Evolutionary conservation across 2,113 vertebrate species (phyloP).

Genomic region (Abramis brama): DNA sequence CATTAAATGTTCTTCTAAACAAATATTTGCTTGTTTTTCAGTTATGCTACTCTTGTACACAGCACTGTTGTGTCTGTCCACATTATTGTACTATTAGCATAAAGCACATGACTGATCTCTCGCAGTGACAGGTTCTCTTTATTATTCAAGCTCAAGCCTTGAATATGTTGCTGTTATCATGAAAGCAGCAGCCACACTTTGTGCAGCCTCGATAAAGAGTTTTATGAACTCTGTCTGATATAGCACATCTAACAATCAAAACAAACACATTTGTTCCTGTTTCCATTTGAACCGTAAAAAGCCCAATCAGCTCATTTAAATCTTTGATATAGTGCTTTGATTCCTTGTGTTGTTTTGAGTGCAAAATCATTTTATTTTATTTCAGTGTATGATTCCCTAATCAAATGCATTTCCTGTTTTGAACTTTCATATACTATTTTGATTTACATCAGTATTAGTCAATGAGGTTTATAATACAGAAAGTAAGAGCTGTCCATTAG

Average conservation of each 20-base stretch:
- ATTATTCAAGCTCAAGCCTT: not conserved
- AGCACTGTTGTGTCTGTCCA: not conserved
- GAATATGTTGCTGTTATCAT: conserved; percentile 32
- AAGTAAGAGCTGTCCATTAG: not conserved
- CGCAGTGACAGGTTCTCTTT: not conserved
- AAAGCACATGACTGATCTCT: not conserved
- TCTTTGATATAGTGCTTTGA: conserved; percentile 16
- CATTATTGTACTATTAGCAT: not conserved
- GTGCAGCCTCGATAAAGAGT: conserved; percentile 22
- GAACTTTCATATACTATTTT: not conserved
- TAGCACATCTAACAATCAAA: not conserved
- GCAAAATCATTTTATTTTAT: not conserved
- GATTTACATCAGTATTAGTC: not conserved
- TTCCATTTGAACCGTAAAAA: conserved; percentile 9
- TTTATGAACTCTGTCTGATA: conserved; percentile 7
- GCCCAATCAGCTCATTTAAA: not conserved
- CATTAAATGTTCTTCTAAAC: not conserved
- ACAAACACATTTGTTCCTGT: conserved; percentile 1
- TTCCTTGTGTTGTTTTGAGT: not conserved
- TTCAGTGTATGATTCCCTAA: not conserved
- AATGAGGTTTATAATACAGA: not conserved
- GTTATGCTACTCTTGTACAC: not conserved
- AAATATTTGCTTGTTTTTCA: not conserved
- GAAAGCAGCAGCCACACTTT: conserved; percentile 24
- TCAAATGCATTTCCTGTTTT: not conserved